phyloP scores from a whole-genome alignment of 2,113 vertebrate genomes.

The Saccopteryx bilineata region DNA sequence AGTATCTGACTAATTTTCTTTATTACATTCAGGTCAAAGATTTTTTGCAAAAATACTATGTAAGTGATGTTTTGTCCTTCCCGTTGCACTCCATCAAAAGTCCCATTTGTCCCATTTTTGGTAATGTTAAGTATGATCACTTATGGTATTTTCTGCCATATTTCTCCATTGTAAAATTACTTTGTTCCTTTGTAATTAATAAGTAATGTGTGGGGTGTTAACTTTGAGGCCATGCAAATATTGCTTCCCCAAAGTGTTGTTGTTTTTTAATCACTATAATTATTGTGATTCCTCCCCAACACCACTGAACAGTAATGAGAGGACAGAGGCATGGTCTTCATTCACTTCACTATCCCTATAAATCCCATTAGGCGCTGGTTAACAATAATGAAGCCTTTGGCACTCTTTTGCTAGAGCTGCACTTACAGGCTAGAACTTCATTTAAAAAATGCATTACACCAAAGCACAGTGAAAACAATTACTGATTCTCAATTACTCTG shows the following conservation, averaged over 20 bases:
- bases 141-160: conserved; percentile 21
- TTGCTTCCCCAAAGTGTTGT: conserved; percentile 56
- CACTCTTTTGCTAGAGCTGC: conserved; percentile 71
- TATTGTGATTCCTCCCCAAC: conserved; percentile 31
- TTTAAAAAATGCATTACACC: conserved; percentile 81
- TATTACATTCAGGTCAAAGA: conserved; percentile 36
- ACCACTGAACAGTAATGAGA: conserved; percentile 54
- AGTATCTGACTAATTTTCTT: conserved; percentile 49
- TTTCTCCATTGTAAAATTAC: conserved; percentile 39
- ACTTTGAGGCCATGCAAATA: conserved; percentile 15
- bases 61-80: background rate
- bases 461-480: conserved; percentile 78
- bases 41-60: background rate
- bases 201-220: conserved; percentile 42
- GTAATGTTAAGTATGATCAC: conserved; percentile 4
- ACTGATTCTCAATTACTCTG: conserved; percentile 75
- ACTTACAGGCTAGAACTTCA: conserved; percentile 72
- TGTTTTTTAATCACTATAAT: conserved; percentile 73
- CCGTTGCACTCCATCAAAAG: background rate
- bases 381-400: conserved; percentile 76
- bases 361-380: conserved; percentile 72
- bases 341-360: conserved; percentile 53
- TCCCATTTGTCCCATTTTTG: background rate
- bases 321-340: conserved; percentile 47
- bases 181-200: conserved; percentile 65